Evolutionary conservation across 2,888 invertebrate genomes (phyloP), one percentile per base, ranked within the genome.

Genomic region (Idaea straminata): DNA sequence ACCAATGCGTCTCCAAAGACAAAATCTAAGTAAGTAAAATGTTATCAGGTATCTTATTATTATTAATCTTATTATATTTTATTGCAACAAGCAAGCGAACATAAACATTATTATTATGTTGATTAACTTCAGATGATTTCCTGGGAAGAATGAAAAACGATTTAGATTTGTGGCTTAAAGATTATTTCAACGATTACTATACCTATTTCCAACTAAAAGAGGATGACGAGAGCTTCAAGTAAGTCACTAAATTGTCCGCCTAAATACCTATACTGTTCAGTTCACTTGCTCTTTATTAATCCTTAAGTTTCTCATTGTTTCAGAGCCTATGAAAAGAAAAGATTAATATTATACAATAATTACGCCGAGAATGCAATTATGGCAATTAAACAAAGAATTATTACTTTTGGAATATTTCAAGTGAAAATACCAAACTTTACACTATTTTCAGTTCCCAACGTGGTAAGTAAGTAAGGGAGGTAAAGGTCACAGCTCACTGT

Each of bases 181-280:
- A 91, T 73, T 92, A 86, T 69, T 89, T 91, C 68, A 91, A 91
- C 67, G 89, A 92, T 70, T 85, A 82, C 62, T 74, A 89, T 4
- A 79, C 84, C 67, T 79, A 81, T 57, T 79, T 78, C 58, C 71
- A 71, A 4, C 61, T 83, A 6, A 74, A 73, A 6, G 64, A 70
- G 7, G 62, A 68, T n/a, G 68, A 76, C 57, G 59, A 64, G 0
- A 60, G 77, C 67, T 76, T 83, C 38, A 75, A 78, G 87, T 87
- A 71, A 76, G 85, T 79, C 71, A 35, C 63, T 71, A 36, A 61
- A 7, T 61, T 34, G 15, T 34, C 36, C 62, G 64, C 5, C 57
- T 60, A 57, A 57, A 7, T 57, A 57, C 7, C 3, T 57, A 57
- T 13, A 57, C 57, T 57, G 15, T 57, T 57, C 15, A 7, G 57